Evolutionary conservation across 2,888 invertebrate species (phyloP).

Genomic region (Portevinia maculata): DNA sequence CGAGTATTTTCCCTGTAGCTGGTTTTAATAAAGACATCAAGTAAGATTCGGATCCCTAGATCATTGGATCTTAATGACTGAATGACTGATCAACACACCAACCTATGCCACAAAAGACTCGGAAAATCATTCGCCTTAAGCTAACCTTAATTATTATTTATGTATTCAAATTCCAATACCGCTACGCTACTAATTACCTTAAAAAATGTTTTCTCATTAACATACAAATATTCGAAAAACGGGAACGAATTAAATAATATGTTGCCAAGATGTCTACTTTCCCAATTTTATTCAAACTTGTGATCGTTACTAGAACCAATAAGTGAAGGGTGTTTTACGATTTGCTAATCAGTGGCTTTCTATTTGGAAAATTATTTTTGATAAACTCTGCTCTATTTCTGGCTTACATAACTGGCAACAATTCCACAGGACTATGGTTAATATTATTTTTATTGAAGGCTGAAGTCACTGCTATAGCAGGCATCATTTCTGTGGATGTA

Average conservation of each 20-base stretch:
- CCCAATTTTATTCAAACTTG: slow-evolving; percentile 3
- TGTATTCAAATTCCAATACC: slow-evolving; percentile 25
- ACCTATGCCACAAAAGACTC: not conserved
- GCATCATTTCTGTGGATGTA: not conserved
- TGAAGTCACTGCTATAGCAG: too few relatives aligned
- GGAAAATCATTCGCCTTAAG: slow-evolving; percentile 28
- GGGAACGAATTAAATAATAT: not conserved
- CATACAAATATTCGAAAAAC: slow-evolving; percentile 37
- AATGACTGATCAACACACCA: not conserved
- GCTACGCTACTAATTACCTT: slow-evolving; percentile 21
- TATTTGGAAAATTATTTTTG: slow-evolving; percentile 1
- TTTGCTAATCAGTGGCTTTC: slow-evolving; percentile 15
- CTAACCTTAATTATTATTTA: slow-evolving; percentile 20
- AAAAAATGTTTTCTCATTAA: slow-evolving; percentile 8
- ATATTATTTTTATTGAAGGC: too few relatives aligned
- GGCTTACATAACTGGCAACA: slow-evolving; percentile 11
- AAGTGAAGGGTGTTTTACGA: not conserved
- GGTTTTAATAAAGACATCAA: too few relatives aligned
- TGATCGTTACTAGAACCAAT: not conserved
- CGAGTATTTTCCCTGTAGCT: too few relatives aligned
- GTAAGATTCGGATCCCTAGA: not conserved
- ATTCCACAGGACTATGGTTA: not conserved
- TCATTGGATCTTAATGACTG: slow-evolving; percentile 4
- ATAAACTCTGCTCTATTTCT: slow-evolving; percentile 14
- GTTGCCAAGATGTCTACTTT: slow-evolving; percentile 32